Base-by-base conservation (phyloP, 1,140 invertebrate species). In the Brachionus manjavacas region DNA sequence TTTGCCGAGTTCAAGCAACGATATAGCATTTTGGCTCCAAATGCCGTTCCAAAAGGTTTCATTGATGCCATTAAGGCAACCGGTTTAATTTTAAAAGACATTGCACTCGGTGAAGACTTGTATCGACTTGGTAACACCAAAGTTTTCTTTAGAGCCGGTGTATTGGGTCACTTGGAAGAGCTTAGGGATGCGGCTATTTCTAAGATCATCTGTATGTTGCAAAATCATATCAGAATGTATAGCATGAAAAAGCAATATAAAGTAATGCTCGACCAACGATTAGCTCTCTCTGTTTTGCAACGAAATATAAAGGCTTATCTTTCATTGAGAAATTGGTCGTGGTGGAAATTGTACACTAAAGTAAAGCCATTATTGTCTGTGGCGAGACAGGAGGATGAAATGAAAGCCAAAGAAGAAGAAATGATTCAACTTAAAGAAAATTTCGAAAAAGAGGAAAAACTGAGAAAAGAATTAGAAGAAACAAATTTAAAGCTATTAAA, bases 1-100 rank as follows among this genome's bases (percentile, higher is more conserved):
- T 99, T 99, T 92, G 95, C 96, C 88, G 98, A 99, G 91, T 99
- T 99, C 94, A 99, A 99, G 91, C 95, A 99, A 91, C 95, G 97
- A 95, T 99, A 99, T 93, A 95, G 96, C 92, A 98, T 99, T 92
- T 93, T 99, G 93, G 94, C 94, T 87, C 95, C 95, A 85, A 92
- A 93, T 88, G 93, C 92, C 76, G 94, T 93, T 84, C 92, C 93
- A 85, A 92, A 93, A 90, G 92, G 93, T 86, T 91, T 92, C 87
- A 89, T 90, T 84, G 94, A 96, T 88, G 92, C 93, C 87, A 95
- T 95, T 91, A 93, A 94, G 88, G 92, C 93, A 86, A 94, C 94
- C 64, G 93, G 92, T 88, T 92, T 93, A 86, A 93, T 97, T 89
- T 91, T 96, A 90, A 92, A 93, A 39, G 84, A 84, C 49, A 93